Base-by-base conservation (phyloP, 2,797 vertebrate genomes). In the Sebastes diaconus region DNA sequence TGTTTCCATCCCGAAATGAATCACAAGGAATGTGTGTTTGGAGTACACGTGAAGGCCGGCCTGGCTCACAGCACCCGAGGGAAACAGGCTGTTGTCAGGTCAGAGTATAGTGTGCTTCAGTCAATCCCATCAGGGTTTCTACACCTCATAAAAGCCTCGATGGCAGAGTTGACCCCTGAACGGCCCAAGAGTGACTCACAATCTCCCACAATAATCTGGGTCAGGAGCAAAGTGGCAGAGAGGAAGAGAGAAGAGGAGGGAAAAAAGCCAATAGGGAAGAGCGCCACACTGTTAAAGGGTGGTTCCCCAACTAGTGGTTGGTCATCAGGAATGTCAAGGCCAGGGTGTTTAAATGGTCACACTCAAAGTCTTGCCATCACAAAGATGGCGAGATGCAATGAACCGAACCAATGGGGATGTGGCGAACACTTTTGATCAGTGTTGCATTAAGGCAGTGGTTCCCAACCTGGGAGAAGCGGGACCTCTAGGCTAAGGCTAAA, bases 141-240 rank as follows among this genome's bases (percentile, higher is more conserved):
- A 20, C 75, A 77, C 84, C 70, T 86, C 80, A 72, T 88, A 84
- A 88, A 87, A 84, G 55, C 60, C 72, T 68, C 81, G 52, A 88
- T 64, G 73, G 64, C 9, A 25, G 59, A 52, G 61, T 25, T 79
- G 83, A 86, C 68, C 80, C 55, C 72, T 24, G 34, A 84, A 79
- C 60, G 68, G 77, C 34, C 39, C 73, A 69, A 60, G n/a, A 71
- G 54, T 83, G 82, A 85, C 69, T 85, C 77, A 80, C 50, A 63
- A 71, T 65, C 64, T 86, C 80, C 72, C 39, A 58, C 60, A 73
- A 61, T 66, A 77, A 70, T 77, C n/a, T 60, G 68, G 79, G 68
- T 74, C 80, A 67, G 14, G 30, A 78, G 32, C 42, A 68, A 75
- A 80, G 30, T 76, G 59, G 18, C 55, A 76, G 58, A 64, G 10